Percentiles rank a stretch among this genome's conserved stretches.
Conservation (phyloP, 2,888 invertebrate genomes). For the Athalia circularis region DNA sequence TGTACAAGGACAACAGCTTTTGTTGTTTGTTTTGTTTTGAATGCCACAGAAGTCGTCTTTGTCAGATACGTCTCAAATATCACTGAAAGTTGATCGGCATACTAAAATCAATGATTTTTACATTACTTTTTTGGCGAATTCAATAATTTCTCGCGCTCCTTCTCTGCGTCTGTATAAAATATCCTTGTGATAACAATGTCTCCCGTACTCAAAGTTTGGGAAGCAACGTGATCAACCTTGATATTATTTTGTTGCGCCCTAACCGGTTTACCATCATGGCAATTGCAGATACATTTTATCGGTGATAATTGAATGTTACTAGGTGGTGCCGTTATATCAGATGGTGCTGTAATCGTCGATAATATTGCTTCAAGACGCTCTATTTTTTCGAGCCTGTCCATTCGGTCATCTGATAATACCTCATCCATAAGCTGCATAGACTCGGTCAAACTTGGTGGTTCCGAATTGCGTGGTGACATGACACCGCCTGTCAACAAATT, state of each 20-base stretch:
- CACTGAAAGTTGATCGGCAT: not conserved
- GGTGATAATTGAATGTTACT: conserved; percentile 73
- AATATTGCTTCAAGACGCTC: conserved; percentile 91
- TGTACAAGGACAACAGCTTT: not conserved
- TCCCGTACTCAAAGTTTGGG: conserved; percentile 93
- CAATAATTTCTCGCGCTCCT: conserved; percentile 76
- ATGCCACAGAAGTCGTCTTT: conserved; percentile 6
- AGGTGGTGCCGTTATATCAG: conserved; percentile 76
- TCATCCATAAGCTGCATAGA: conserved; percentile 94
- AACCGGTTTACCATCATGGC: conserved; percentile 71
- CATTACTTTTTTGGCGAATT: conserved; percentile 75
- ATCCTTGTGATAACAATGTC: conserved; percentile 95
- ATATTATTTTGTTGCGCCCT: conserved; percentile 60
- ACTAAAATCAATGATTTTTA: not conserved
- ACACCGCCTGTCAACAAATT: conserved; percentile 72
- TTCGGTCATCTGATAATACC: conserved; percentile 86
- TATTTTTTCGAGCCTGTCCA: conserved; percentile 90
- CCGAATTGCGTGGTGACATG: conserved; percentile 85
- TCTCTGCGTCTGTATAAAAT: conserved; percentile 79
- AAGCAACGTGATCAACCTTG: conserved; percentile 74
- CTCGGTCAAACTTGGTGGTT: conserved; percentile 89
- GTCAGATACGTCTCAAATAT: not conserved
- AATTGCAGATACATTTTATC: conserved; percentile 77
- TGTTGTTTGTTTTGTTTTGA: not conserved
- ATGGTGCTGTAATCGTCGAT: conserved; percentile 84